Evolutionary conservation across 2,888 invertebrate species (phyloP).

Genomic region (Argyresthia goedartella): DNA sequence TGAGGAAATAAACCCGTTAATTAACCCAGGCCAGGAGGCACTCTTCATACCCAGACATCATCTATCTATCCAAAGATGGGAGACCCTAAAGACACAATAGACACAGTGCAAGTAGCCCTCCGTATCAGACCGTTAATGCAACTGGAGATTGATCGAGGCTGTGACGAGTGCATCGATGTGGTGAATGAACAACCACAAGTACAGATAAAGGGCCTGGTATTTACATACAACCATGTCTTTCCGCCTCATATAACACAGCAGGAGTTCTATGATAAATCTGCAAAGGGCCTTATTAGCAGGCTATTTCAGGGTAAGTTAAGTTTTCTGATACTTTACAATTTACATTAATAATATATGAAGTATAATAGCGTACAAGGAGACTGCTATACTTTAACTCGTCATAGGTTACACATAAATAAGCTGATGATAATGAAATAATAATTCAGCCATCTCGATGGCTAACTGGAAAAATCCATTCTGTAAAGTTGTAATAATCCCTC

Average conservation of each 20-base stretch:
- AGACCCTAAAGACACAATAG: constrained; percentile 36
- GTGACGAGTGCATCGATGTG: constrained; percentile 78
- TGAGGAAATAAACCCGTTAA: no score
- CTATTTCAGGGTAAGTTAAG: constrained; percentile 79
- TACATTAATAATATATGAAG: no score
- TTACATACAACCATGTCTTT: constrained; percentile 89
- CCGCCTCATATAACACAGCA: constrained; percentile 77
- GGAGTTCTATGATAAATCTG: constrained; percentile 79
- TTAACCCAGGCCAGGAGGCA: no score
- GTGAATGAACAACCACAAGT: constrained; percentile 77
- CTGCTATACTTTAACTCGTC: no score
- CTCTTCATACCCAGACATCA: not conserved
- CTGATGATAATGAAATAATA: no score
- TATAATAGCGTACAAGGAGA: no score
- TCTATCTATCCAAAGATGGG: no score
- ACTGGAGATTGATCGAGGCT: constrained; percentile 80
- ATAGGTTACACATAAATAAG: no score
- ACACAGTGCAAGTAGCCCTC: constrained; percentile 83
- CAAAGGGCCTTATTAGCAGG: constrained; percentile 77
- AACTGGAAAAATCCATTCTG: no score
- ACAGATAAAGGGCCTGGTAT: constrained; percentile 78
- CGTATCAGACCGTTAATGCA: constrained; percentile 84
- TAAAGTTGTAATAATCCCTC: no score
- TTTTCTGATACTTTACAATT: not conserved
- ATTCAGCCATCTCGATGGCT: no score